Evolutionary conservation across 2,113 vertebrate genomes (phyloP).

Genomic region (Bubo bubo): DNA sequence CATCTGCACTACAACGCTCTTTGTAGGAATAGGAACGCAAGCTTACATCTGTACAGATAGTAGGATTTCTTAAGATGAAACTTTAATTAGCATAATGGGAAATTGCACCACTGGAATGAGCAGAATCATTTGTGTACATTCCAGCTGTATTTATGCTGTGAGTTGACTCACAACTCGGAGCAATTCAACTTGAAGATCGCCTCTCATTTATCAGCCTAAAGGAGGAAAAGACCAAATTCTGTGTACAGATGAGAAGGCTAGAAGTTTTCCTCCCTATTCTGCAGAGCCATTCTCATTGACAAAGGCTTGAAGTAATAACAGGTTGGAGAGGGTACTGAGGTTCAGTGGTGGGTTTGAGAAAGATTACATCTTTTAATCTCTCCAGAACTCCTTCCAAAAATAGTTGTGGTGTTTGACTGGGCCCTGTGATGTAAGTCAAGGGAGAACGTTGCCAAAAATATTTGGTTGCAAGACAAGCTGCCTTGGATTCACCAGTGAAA

Average conservation of each 20-base stretch:
- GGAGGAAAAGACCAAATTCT: neutral
- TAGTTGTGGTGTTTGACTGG: neutral
- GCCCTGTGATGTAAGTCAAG: neutral
- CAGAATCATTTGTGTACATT: neutral
- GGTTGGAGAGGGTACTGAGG: neutral
- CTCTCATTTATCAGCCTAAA: neutral
- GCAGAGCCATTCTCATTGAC: neutral
- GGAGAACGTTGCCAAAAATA: neutral
- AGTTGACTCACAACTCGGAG: slow-evolving; percentile 34
- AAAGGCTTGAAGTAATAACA: neutral
- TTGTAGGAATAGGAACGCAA: neutral
- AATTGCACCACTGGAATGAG: slow-evolving; percentile 57
- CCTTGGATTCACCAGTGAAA: neutral
- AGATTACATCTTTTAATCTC: neutral
- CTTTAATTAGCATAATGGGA: slow-evolving; percentile 55
- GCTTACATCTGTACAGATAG: neutral
- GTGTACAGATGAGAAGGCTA: neutral
- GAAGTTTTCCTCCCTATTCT: neutral
- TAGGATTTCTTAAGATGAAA: neutral
- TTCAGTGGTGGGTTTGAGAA: neutral
- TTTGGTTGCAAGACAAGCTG: neutral
- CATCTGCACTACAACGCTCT: neutral
- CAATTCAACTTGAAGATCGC: neutral
- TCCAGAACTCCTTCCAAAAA: neutral
- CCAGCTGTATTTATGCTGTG: slow-evolving; percentile 52